Base-by-base conservation (phyloP, 2,113 vertebrate genomes). In the Galbula dea region DNA sequence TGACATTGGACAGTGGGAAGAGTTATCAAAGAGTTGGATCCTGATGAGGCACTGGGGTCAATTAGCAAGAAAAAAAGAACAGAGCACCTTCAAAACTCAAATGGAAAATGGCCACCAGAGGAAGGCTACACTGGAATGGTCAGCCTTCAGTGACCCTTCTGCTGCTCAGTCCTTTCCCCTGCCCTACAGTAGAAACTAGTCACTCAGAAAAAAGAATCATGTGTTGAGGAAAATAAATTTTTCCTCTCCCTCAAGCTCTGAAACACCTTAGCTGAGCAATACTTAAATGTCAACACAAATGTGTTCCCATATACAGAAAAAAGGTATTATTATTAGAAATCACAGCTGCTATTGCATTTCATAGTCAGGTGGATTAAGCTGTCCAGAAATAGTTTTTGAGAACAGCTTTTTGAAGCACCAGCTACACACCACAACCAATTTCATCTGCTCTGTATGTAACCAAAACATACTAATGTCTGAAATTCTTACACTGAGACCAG, bases 241-340 rank as follows among this genome's bases (percentile, higher is more conserved):
- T 89, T 89, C 34, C 4, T 92, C 84, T 89, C 37, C 19, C 30
- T 73, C 75, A 90, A 92, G 67, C 74, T 80, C 74, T 74, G 63
- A 90, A 94, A 90, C 71, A 75, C 92, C 80, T 86, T 93, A 1
- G 3, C 84, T 89, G 74, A 92, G 71, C 84, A 90, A 83, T 80
- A 85, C 67, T 77, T 87, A 87, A 79, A 91, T 73, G 62, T 83
- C 94, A 92, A 92, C 55, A 90, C 20, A 37, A 92, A 85, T 48
- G 48, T 54, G 41, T 83, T 89, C 75, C 63, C 41, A 37, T 91
- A 29, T 77, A 83, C 12, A 82, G 43, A 92, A 92, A 76, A 66
- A 79, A 71, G 92, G 15, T 48, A 88, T 72, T 93, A 90, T 54
- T 95, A 85, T 91, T 71, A 91, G 84, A 95, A 93, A 73, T 73